A percentile compares a stretch with the other conserved stretches of the same genome.
Evolutionary conservation across 2,797 vertebrate species (phyloP).

Genomic region (Xenopus petersii): DNA sequence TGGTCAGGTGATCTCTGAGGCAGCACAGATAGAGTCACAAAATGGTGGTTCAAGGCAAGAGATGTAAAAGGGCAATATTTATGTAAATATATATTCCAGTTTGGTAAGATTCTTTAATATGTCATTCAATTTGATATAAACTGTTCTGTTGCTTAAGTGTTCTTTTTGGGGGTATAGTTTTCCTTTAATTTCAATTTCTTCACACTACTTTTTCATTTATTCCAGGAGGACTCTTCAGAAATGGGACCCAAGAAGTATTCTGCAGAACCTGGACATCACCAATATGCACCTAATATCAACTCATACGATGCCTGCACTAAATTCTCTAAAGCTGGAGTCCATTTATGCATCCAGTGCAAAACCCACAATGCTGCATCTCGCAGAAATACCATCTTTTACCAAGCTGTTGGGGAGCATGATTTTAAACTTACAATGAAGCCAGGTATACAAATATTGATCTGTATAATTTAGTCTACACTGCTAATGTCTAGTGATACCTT

Average conservation of each 20-base stretch:
- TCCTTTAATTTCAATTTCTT: not conserved
- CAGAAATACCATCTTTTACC: constrained; percentile 60
- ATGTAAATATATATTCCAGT: too few species aligned
- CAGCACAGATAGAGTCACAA: too few species aligned
- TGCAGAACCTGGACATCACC: constrained; percentile 34
- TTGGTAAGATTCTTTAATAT: too few species aligned
- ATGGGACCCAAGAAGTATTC: constrained; percentile 43
- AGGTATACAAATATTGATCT: constrained; percentile 54
- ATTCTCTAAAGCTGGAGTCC: constrained; percentile 58
- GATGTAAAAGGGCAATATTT: too few species aligned
- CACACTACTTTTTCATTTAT: not conserved
- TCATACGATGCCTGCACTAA: constrained; percentile 54
- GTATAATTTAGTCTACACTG: too few species aligned
- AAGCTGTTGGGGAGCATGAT: constrained; percentile 64
- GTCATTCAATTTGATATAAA: too few species aligned
- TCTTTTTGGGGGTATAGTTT: too few species aligned
- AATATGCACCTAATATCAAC: accelerated
- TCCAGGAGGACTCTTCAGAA: constrained; percentile 54
- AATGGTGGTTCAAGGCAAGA: too few species aligned
- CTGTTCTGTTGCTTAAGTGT: too few species aligned
- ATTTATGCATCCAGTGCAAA: constrained; percentile 62
- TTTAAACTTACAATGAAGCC: constrained; percentile 55
- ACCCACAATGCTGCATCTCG: constrained; percentile 62
- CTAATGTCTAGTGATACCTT: not conserved
- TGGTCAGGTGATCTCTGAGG: too few species aligned